phyloP scores from a whole-genome alignment of 2,888 invertebrate species.

The Oasisia sp. region DNA sequence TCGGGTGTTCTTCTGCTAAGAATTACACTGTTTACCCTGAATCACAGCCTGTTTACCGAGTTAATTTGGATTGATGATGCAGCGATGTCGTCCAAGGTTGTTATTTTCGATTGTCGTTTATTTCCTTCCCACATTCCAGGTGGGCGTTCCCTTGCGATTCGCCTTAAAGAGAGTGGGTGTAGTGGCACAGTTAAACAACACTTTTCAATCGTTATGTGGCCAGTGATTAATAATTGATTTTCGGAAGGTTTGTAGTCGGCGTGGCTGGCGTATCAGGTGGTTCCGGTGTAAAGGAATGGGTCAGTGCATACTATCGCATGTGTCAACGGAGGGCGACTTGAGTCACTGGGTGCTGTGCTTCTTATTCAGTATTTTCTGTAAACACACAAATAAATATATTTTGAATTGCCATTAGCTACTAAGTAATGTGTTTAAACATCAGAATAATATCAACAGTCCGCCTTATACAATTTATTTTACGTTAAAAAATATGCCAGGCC shows the following conservation, averaged over 20 bases:
- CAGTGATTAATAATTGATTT: constrained; percentile 17
- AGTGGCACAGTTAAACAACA: not conserved
- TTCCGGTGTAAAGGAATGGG: not conserved
- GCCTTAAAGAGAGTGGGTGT: not conserved
- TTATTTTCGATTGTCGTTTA: not conserved
- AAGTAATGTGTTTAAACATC: not conserved
- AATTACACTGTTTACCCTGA: not conserved
- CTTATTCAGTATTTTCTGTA: not conserved
- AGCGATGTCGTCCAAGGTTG: not conserved
- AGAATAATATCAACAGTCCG: not conserved
- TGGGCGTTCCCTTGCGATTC: not conserved
- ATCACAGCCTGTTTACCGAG: not conserved
- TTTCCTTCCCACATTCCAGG: not conserved
- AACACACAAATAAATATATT: not conserved
- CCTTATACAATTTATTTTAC: not conserved
- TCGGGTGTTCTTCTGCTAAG: not conserved
- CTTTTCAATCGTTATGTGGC: not conserved
- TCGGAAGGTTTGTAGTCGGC: not conserved
- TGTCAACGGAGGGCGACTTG: not conserved
- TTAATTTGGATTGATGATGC: not conserved
- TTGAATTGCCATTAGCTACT: not conserved
- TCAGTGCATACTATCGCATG: not conserved
- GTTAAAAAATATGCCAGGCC: not conserved
- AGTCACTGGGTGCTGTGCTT: not conserved
- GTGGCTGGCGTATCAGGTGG: not conserved